These are phyloP conservation scores for Sinocyclocheilus rhinocerous DNA, from an alignment of 2,113 vertebrate species.

Conservation along the genomic window DNA sequence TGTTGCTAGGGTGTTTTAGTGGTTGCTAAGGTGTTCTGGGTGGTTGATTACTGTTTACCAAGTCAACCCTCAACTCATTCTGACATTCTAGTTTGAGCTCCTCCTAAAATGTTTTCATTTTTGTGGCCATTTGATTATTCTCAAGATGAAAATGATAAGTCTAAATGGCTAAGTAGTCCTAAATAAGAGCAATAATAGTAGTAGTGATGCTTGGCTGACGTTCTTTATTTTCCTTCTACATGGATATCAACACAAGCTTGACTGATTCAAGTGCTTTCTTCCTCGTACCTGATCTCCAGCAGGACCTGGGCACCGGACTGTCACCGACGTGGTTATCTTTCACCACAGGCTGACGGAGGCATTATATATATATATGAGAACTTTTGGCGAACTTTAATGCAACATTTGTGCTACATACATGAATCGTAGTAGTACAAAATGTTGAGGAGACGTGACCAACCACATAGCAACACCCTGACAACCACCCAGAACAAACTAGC, in stretches of 20 bases:
- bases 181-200: not conserved
- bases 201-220: too few species aligned
- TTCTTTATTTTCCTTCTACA: conserved; percentile 32
- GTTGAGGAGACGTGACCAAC: too few species aligned
- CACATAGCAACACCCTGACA: not conserved
- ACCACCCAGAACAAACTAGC: too few species aligned
- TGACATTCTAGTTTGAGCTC: not conserved
- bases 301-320: conserved; percentile 62
- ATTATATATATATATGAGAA: conserved; percentile 45
- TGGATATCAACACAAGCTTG: conserved; percentile 28
- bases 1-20: too few species aligned
- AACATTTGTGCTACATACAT: not conserved
- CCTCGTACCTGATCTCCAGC: conserved; percentile 46
- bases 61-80: not conserved
- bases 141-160: too few species aligned
- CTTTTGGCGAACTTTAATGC: not conserved
- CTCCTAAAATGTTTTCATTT: not conserved
- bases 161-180: not conserved
- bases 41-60: not conserved
- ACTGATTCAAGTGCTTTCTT: conserved; percentile 26
- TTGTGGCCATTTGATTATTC: too few species aligned
- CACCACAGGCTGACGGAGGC: conserved; percentile 73
- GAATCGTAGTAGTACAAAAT: not conserved
- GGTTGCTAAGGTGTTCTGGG: too few species aligned
- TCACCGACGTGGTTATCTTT: conserved; percentile 74